phyloP scores from a whole-genome alignment of 2,888 invertebrate species.

The Corythucha ciliata region DNA sequence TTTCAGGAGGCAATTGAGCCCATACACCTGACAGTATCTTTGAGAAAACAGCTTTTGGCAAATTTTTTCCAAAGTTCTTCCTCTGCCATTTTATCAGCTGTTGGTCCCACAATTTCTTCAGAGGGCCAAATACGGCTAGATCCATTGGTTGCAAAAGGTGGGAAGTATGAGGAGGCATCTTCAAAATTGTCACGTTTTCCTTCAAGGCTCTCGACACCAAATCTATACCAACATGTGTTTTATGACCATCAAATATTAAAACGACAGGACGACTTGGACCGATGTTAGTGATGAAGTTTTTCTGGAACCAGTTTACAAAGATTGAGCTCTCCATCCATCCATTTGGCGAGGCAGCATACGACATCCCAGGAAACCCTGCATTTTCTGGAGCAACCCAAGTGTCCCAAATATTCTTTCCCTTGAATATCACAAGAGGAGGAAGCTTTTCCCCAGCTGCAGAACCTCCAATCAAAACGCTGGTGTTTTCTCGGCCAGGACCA shows the following conservation, averaged over 20 bases:
- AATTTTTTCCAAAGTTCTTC: neutral
- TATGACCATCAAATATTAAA: neutral
- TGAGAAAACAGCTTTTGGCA: neutral
- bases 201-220: neutral
- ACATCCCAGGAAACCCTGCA: constrained; percentile 34
- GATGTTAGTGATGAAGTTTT: too few relatives aligned
- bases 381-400: constrained; percentile 37
- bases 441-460: constrained; percentile 35
- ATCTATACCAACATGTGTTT: neutral
- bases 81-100: constrained; percentile 1
- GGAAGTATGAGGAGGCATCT: neutral
- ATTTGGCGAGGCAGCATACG: constrained; percentile 36
- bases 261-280: too few relatives aligned
- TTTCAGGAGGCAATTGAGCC: neutral
- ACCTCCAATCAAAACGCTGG: constrained; percentile 8
- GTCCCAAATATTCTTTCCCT: constrained; percentile 40
- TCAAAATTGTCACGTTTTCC: neutral
- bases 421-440: constrained; percentile 39
- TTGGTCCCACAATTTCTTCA: constrained; percentile 4
- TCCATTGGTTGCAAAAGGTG: constrained; percentile 8
- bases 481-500: constrained; percentile 16
- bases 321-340: constrained; percentile 38
- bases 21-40: neutral
- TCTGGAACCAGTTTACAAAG: neutral
- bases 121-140: neutral